Base-by-base conservation (phyloP, 2,113 vertebrate species). In the Scatophagus argus region DNA sequence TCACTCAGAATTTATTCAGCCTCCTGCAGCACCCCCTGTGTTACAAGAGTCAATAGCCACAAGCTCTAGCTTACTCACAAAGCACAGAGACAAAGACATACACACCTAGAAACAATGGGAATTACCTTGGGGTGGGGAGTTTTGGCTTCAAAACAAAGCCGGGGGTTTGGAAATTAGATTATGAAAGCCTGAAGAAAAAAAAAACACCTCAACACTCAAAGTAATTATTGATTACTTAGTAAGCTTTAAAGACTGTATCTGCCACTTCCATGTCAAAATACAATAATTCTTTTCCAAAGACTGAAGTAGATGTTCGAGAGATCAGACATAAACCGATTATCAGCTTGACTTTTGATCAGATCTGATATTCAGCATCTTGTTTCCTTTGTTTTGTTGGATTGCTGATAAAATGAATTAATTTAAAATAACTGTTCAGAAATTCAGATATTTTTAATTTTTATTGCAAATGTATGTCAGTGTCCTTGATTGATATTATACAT, bases 121-220 rank as follows among this genome's bases (percentile, higher is more conserved):
- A 36, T 54, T 39, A 63, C 46, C 51, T 52, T 21, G 6, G n/a
- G 66, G 62, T 0, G 2, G 34, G 66, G 64, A 49, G 29, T 73
- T 66, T 83, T 67, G 77, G 11, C 77, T 74, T 62, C 29, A 41
- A 58, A 73, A 60, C 47, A 55, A 56, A 64, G 34, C 51, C 32
- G 32, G 5, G 6, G 14, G 32, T 12, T 29, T 59, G 52, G 21
- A 68, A 49, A 52, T 52, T 55, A 2, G 7, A 32, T 71, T 60
- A 52, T 65, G 23, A 54, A 73, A 21, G 21, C 21, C 12, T 12
- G 10, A n/a, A 13, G 1, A 58, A 77, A 41, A 36, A 14, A n/a
- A 13, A 2, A 58, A 77, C 36, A 36, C 5, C 21, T 29, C 25
- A 21, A 19, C 25, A 71, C 14, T 70, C 5, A 51, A 41, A 56